These are phyloP conservation scores for Pseudachorutes palmiensis DNA, from an alignment of 1,140 invertebrate genomes.

Conservation along the genomic window DNA sequence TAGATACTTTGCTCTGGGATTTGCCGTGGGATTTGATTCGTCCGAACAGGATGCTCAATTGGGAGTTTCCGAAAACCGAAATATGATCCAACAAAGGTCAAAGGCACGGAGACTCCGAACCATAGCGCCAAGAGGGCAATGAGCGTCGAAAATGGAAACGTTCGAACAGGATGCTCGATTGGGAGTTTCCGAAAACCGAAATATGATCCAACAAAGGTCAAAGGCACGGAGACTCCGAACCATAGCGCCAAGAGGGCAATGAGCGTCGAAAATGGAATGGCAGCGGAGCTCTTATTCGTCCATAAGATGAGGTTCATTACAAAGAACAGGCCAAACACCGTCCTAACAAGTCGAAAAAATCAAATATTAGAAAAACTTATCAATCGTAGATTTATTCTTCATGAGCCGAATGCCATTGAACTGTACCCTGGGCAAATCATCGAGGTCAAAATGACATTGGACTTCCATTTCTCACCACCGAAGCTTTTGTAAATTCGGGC, in stretches of 20 bases:
- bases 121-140: constrained; percentile 89
- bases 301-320: constrained; percentile 92
- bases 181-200: constrained; percentile 93
- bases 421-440: constrained; percentile 89
- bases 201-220: constrained; percentile 93
- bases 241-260: constrained; percentile 89
- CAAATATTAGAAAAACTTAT: no score
- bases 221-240: constrained; percentile 95
- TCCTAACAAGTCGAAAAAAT: no score
- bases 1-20: constrained; percentile 97
- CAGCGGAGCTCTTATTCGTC: constrained; percentile 88
- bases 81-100: constrained; percentile 93
- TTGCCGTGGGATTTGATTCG: constrained; percentile 96
- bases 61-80: constrained; percentile 93
- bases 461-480: constrained; percentile 96
- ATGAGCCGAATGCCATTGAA: constrained; percentile 8
- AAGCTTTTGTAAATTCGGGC: constrained; percentile 97
- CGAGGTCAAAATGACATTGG: constrained; percentile 90
- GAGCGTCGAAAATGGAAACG: constrained; percentile 93
- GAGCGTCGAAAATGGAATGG: constrained; percentile 95
- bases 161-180: constrained; percentile 48
- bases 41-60: constrained; percentile 92
- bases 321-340: constrained; percentile 93
- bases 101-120: constrained; percentile 95
- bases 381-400: no score